phyloP scores from a whole-genome alignment of 2,888 invertebrate species.

The Syrphus vitripennis region DNA sequence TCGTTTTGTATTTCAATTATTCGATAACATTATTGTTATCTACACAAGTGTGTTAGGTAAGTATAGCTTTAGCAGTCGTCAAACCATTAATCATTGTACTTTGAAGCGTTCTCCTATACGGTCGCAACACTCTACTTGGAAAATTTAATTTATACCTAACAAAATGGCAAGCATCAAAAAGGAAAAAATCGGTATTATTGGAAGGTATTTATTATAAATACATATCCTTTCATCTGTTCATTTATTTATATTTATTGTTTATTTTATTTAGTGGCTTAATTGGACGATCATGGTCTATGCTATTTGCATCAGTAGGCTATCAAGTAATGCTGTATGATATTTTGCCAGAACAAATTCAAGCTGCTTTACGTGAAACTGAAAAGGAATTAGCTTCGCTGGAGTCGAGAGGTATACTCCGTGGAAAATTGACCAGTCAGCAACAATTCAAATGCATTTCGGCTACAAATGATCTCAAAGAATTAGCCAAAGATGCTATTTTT shows the following conservation, averaged over 20 bases:
- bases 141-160: neutral
- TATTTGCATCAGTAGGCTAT: constrained; percentile 96
- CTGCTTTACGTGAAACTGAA: constrained; percentile 88
- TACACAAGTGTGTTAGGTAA: constrained; percentile 3
- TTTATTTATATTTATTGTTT: neutral
- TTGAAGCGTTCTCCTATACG: constrained; percentile 19
- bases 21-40: neutral
- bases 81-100: constrained; percentile 19
- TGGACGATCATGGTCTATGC: constrained; percentile 98
- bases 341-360: constrained; percentile 87
- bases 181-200: constrained; percentile 89
- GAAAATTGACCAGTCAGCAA: constrained; percentile 87
- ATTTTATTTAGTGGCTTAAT: constrained; percentile 88
- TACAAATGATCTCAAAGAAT: constrained; percentile 85
- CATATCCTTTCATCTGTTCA: neutral
- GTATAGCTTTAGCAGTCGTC: neutral
- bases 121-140: neutral
- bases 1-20: neutral
- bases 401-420: constrained; percentile 88
- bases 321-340: constrained; percentile 94
- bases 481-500: constrained; percentile 89
- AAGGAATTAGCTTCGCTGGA: constrained; percentile 88
- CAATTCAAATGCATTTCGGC: constrained; percentile 91
- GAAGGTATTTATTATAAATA: constrained; percentile 85
- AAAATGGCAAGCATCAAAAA: constrained; percentile 80